Conservation (phyloP, 2,113 vertebrate genomes). For the Chaenocephalus aceratus region DNA sequence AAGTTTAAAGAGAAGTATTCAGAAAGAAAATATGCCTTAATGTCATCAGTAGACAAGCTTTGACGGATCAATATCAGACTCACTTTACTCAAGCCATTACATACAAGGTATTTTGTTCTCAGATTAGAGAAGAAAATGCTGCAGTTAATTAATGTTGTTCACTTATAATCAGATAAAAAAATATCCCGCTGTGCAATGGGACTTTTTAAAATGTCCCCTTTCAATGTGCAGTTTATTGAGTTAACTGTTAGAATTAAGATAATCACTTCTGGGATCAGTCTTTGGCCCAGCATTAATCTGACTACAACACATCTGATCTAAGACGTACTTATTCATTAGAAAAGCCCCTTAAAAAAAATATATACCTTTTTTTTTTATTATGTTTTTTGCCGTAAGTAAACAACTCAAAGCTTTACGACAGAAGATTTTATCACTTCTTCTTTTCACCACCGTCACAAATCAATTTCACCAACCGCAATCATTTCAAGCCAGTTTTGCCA, state of each 20-base stretch:
- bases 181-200: constrained; percentile 61
- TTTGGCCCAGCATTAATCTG: constrained; percentile 16
- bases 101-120: constrained; percentile 22
- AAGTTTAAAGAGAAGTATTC: constrained; percentile 34
- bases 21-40: constrained; percentile 74
- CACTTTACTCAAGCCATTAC: constrained; percentile 24
- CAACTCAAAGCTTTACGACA: constrained; percentile 61
- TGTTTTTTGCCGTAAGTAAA: constrained; percentile 13
- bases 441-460: constrained; percentile 57
- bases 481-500: constrained; percentile 67
- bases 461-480: constrained; percentile 59
- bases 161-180: constrained; percentile 17
- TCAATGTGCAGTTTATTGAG: constrained; percentile 18
- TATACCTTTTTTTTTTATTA: neutral
- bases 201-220: constrained; percentile 57
- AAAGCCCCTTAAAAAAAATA: constrained; percentile 22
- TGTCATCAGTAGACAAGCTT: constrained; percentile 55
- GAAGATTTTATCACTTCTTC: constrained; percentile 54
- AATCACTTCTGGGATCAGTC: constrained; percentile 14
- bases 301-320: constrained; percentile 9
- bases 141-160: constrained; percentile 10
- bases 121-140: neutral
- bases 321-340: neutral
- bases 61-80: constrained; percentile 48
- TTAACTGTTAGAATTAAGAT: constrained; percentile 32